phyloP scores from a whole-genome alignment of 2,113 vertebrate species.

The Oostethus manadensis region DNA sequence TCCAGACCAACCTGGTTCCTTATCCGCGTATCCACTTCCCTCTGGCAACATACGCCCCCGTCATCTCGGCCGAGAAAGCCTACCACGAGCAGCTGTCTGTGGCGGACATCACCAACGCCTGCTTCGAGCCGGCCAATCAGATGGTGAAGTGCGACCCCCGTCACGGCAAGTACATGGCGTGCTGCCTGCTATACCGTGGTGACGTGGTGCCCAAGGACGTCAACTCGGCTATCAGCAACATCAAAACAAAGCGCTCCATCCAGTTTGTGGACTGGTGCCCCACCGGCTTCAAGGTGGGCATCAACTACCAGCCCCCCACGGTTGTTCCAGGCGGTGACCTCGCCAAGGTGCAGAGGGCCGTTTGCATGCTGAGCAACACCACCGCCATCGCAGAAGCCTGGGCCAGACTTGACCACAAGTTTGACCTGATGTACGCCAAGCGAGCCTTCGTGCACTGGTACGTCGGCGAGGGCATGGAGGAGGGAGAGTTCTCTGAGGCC shows the following conservation, averaged over 20 bases:
- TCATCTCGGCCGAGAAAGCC: constrained; percentile 4
- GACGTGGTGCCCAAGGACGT: constrained; percentile 60
- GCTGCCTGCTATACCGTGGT: constrained; percentile 55
- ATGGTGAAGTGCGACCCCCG: constrained; percentile 60
- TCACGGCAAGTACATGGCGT: constrained; percentile 58
- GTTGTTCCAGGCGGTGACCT: constrained; percentile 79
- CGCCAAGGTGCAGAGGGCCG: constrained; percentile 79
- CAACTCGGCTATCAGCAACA: constrained; percentile 40
- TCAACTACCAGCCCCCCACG: constrained; percentile 83
- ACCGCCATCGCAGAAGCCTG: constrained; percentile 83
- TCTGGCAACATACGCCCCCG: constrained; percentile 1
- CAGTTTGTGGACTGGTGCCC: constrained; percentile 86
- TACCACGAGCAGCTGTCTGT: constrained; percentile 2
- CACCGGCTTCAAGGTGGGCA: constrained; percentile 82
- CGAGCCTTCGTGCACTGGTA: constrained; percentile 83
- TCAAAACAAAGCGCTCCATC: constrained; percentile 64
- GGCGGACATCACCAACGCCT: constrained; percentile 25
- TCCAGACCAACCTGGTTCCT: constrained; percentile 3
- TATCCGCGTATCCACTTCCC: constrained; percentile 6
- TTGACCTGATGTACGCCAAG: constrained; percentile 85
- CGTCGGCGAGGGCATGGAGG: constrained; percentile 81
- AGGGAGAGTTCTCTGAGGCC: constrained; percentile 82
- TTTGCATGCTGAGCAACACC: constrained; percentile 84
- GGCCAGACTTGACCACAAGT: constrained; percentile 82
- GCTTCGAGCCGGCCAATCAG: constrained; percentile 52